Conservation (phyloP, 2,797 vertebrate genomes). For the Agapornis canus region DNA sequence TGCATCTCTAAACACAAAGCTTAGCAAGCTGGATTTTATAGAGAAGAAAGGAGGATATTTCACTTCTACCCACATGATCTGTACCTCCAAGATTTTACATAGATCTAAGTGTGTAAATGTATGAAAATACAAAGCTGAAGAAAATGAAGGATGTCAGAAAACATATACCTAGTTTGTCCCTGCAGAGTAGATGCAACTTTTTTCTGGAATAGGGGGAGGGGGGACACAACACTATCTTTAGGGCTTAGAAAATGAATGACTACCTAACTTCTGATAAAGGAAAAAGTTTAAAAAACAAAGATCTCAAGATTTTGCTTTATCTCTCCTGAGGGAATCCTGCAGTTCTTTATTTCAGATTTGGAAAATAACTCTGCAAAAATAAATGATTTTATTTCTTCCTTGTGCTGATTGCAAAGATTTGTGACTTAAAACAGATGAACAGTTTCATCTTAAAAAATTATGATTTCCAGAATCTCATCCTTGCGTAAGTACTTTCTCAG, state of each 20-base stretch:
- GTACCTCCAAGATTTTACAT: not conserved
- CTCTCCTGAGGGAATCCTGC: not conserved
- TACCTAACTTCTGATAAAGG: not conserved
- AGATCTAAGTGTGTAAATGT: not conserved
- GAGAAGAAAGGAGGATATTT: not conserved
- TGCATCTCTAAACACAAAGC: not conserved
- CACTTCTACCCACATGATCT: not conserved
- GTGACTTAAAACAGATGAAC: not conserved
- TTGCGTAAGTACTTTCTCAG: not conserved
- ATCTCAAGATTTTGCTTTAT: not conserved
- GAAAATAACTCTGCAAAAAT: not conserved
- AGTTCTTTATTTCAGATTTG: not conserved
- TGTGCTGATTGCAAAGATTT: accelerated
- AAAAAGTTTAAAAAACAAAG: not conserved
- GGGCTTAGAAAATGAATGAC: not conserved
- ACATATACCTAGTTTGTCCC: not conserved
- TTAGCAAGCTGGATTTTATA: not conserved
- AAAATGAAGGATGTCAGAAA: not conserved
- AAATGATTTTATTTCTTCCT: not conserved
- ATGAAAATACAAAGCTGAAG: not conserved
- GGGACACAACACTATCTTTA: not conserved
- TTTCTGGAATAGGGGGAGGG: not conserved
- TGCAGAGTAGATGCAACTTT: not conserved
- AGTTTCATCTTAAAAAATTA: not conserved
- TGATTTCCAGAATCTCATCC: not conserved